Conservation (phyloP, 37 sponge, comb jelly and placozoan species). For the Eunapius fragilis region DNA sequence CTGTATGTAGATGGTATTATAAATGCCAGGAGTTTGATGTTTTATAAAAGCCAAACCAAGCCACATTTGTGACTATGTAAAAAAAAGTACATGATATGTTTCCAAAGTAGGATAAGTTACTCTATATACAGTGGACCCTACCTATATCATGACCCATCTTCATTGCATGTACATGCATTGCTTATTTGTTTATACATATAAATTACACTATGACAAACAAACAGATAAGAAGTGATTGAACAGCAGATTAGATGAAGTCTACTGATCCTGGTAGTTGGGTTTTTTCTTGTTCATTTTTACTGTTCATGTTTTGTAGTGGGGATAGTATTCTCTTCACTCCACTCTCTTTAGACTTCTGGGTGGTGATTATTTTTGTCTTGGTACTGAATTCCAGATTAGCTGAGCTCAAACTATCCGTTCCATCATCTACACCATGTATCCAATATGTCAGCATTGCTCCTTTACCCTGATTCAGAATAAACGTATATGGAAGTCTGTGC, state of each 20-base stretch:
- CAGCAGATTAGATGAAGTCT: background rate
- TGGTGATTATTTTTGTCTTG: background rate
- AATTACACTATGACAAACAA: too few relatives aligned
- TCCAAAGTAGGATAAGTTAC: background rate
- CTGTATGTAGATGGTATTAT: too few relatives aligned
- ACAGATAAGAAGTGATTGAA: background rate
- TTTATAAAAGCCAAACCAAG: too few relatives aligned
- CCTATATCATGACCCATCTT: too few relatives aligned
- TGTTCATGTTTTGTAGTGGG: background rate
- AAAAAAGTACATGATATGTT: background rate
- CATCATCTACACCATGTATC: slow-evolving; percentile 42
- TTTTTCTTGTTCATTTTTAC: background rate
- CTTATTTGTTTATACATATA: too few relatives aligned
- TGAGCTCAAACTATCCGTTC: background rate
- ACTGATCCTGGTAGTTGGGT: background rate
- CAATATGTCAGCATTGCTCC: slow-evolving; percentile 89
- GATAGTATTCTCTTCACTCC: background rate
- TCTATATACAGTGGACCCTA: too few relatives aligned
- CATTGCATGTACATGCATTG: too few relatives aligned
- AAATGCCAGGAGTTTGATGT: too few relatives aligned
- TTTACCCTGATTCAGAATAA: slow-evolving; percentile 64
- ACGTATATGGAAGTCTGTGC: background rate
- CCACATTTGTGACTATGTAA: too few relatives aligned
- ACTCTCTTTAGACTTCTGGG: background rate
- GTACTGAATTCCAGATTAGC: background rate